These are phyloP conservation scores for Sinocyclocheilus anophthalmus DNA, from an alignment of 2,113 vertebrate species.

Conservation along the genomic window DNA sequence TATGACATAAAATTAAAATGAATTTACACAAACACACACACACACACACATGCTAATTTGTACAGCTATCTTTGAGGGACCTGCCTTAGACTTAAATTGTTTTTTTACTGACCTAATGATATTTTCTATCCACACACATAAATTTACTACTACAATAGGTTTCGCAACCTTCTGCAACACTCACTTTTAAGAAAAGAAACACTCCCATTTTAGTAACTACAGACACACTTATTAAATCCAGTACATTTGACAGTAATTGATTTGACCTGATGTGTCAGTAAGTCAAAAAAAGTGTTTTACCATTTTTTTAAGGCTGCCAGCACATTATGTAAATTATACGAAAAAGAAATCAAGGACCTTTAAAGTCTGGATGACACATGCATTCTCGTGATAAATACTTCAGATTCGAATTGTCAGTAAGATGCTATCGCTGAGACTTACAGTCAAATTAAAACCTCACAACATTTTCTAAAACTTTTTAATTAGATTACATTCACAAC, in stretches of 20 bases:
- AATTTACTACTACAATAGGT: not conserved
- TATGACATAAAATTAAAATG: not conserved
- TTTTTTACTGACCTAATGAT: not conserved
- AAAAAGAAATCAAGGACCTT: constrained; percentile 4
- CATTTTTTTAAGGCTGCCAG: not conserved
- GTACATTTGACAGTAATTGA: not conserved
- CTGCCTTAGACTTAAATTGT: no score
- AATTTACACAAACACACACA: not conserved
- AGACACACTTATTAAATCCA: not conserved
- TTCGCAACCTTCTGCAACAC: not conserved
- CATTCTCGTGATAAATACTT: not conserved
- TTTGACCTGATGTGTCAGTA: not conserved
- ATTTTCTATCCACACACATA: not conserved
- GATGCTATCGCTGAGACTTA: not conserved
- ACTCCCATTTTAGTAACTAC: not conserved
- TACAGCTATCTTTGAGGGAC: not conserved
- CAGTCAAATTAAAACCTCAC: not conserved
- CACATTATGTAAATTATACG: not conserved
- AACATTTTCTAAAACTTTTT: not conserved
- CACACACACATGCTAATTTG: no score
- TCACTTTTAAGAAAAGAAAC: not conserved
- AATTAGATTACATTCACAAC: not conserved
- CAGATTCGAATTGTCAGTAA: not conserved
- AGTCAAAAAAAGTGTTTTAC: not conserved
- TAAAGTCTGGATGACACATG: not conserved